Evolutionary conservation across 1,140 invertebrate species (phyloP), one percentile per base, ranked within the genome.

Genomic region (Batillaria attramentaria): DNA sequence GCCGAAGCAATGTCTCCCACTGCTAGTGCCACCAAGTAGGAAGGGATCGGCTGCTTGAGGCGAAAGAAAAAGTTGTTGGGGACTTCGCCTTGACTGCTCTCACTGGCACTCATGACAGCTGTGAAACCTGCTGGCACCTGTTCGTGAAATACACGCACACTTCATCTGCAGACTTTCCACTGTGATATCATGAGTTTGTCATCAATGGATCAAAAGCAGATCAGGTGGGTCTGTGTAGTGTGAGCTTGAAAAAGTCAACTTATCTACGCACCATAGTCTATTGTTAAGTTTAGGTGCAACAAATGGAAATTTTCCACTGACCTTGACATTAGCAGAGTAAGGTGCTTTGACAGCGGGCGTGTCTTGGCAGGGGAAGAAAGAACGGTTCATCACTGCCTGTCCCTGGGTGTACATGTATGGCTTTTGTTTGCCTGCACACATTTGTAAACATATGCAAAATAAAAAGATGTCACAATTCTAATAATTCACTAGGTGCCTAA

Each of bases 401-500:
- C 95, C 97, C 90, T 98, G 96, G 78, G 95, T 97, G 91, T 96
- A 98, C 83, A 98, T 85, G 88, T 96, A 98, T 0, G 97, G 97
- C 88, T 95, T 92, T 83, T 93, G 93, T 91, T 95, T 95, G 54
- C 96, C 96, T 24, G 95, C 41, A 66, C 66, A 69, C 33, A 35
- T 37, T 24, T 13, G 3, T 1, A 35, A 24, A 35, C 31, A 1
- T 8, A 37, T 37, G 39, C 24, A 35, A 37, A 35, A 24, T 10
- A 35, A 4, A 35, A 37, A 37, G 33, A 66, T 4, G 33, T 16
- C 1, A 5, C 2, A n/a, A n/a, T n/a, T n/a, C n/a, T n/a, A n/a
- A n/a, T n/a, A n/a, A n/a, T n/a, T n/a, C n/a, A n/a, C n/a, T n/a
- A n/a, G n/a, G n/a, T n/a, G n/a, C n/a, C n/a, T n/a, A n/a, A n/a